phyloP scores from a whole-genome alignment of 2,888 invertebrate genomes.

The Lymantria monacha region DNA sequence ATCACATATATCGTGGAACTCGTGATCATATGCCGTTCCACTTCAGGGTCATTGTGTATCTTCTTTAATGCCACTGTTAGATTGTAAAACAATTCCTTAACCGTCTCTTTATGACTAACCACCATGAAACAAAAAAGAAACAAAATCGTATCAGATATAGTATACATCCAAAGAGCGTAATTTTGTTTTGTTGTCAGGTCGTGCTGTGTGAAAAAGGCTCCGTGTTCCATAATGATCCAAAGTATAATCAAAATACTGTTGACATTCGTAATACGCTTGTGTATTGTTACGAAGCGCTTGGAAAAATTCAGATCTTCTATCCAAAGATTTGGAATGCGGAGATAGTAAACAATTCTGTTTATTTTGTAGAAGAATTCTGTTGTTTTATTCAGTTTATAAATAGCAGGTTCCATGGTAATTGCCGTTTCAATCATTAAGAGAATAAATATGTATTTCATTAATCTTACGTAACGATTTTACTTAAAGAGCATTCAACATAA shows the following conservation, averaged over 20 bases:
- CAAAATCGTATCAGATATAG: conserved; percentile 41
- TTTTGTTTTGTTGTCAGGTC: conserved; percentile 37
- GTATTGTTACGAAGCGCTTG: conserved; percentile 21
- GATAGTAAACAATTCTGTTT: conserved; percentile 22
- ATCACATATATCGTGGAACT: conserved; percentile 30
- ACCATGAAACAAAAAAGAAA: conserved; percentile 27
- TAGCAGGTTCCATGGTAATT: neutral
- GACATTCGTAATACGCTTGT: conserved; percentile 20
- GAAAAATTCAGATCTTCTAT: conserved; percentile 29
- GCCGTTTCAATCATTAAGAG: neutral
- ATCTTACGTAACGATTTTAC: too few species aligned
- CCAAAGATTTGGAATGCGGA: conserved; percentile 46
- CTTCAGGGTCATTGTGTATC: conserved; percentile 40
- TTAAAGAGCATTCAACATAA: too few species aligned
- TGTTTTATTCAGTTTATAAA: conserved; percentile 8
- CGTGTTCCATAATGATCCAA: conserved; percentile 35
- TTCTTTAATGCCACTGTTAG: conserved; percentile 39
- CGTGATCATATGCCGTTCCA: conserved; percentile 49
- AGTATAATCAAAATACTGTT: conserved; percentile 22
- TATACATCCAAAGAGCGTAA: conserved; percentile 36
- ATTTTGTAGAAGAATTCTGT: conserved; percentile 30
- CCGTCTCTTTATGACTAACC: conserved; percentile 22
- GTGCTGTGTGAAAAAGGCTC: conserved; percentile 40
- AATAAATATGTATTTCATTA: too few species aligned
- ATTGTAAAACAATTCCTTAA: conserved; percentile 33